phyloP scores from a whole-genome alignment of 2,113 vertebrate genomes.

The Poicephalus meyeri region DNA sequence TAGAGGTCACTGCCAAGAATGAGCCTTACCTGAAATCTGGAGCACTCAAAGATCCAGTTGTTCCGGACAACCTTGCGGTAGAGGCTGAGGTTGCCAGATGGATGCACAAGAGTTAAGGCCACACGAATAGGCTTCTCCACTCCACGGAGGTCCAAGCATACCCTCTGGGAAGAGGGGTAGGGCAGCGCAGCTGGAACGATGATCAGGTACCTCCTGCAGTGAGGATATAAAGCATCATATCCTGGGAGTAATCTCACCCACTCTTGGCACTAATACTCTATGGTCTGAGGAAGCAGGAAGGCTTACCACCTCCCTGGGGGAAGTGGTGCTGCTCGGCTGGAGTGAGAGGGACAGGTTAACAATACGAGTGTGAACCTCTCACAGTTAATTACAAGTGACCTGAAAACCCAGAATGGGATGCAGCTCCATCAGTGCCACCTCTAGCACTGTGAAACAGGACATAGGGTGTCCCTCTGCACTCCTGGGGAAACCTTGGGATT shows the following conservation, averaged over 20 bases:
- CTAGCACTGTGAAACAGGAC: background rate
- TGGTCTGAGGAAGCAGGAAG: background rate
- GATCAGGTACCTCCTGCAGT: conserved; percentile 65
- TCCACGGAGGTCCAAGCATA: conserved; percentile 65
- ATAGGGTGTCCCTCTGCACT: background rate
- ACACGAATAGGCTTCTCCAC: conserved; percentile 44
- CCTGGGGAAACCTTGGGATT: background rate
- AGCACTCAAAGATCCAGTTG: conserved; percentile 33
- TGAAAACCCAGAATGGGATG: background rate
- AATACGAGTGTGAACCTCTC: background rate
- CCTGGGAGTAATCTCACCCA: rapidly evolving
- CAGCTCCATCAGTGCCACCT: background rate
- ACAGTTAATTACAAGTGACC: background rate
- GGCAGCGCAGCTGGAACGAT: conserved; percentile 53
- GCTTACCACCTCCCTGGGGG: background rate
- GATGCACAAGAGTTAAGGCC: conserved; percentile 15
- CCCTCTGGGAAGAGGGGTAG: conserved; percentile 62
- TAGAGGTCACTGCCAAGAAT: background rate
- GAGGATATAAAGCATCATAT: background rate
- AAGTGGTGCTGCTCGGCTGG: background rate
- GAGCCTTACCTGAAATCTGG: conserved; percentile 38
- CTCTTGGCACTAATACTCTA: background rate
- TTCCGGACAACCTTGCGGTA: conserved; percentile 34
- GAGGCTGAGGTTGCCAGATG: conserved; percentile 44
- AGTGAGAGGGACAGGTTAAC: background rate